These are phyloP conservation scores for Morelia viridis DNA, from an alignment of 2,797 vertebrate species.

Conservation along the genomic window DNA sequence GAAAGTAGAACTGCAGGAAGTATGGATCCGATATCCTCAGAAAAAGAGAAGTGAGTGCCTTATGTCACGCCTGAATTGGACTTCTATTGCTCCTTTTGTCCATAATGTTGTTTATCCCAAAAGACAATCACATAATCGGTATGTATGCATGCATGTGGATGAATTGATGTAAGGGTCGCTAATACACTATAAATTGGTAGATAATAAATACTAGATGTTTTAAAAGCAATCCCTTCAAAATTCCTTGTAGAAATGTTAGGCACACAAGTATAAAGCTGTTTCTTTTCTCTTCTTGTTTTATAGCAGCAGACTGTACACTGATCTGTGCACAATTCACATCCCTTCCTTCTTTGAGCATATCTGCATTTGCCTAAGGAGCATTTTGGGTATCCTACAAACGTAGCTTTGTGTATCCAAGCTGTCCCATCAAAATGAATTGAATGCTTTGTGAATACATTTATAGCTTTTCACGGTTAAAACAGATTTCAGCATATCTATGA, in stretches of 20 bases:
- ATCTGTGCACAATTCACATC: background rate
- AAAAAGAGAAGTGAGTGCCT: too few relatives aligned
- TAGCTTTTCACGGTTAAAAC: constrained; percentile 13
- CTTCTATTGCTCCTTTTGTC: too few relatives aligned
- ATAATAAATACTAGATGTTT: background rate
- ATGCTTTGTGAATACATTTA: constrained; percentile 10
- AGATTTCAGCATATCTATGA: constrained; percentile 29
- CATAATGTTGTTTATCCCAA: too few relatives aligned
- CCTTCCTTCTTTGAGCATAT: constrained; percentile 9
- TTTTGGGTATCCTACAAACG: constrained; percentile 18
- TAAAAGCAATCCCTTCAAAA: background rate
- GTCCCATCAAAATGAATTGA: background rate
- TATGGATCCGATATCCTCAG: too few relatives aligned
- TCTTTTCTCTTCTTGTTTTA: background rate
- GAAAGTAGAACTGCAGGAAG: too few relatives aligned
- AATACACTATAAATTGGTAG: background rate
- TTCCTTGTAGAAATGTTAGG: background rate
- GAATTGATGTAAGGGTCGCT: too few relatives aligned
- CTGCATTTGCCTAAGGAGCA: constrained; percentile 16
- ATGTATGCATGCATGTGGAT: too few relatives aligned
- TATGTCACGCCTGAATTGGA: too few relatives aligned
- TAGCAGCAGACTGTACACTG: background rate
- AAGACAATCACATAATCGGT: too few relatives aligned
- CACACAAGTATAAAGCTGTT: background rate
- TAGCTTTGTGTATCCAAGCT: background rate